These are phyloP conservation scores for Lamproptera curius DNA, from an alignment of 2,888 invertebrate genomes.

Conservation along the genomic window DNA sequence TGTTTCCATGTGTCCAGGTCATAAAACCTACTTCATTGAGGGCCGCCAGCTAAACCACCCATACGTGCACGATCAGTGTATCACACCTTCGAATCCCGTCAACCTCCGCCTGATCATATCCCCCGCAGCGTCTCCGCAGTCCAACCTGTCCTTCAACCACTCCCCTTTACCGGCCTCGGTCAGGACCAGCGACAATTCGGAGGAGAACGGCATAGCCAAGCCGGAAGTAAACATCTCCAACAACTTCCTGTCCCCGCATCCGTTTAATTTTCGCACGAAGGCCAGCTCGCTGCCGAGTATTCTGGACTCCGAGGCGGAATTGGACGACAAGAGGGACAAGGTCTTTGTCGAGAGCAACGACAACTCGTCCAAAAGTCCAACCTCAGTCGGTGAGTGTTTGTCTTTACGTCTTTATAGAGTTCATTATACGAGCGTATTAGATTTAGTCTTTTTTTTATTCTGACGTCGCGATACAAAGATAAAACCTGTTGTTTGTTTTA, in stretches of 20 bases:
- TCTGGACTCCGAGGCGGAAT: constrained; percentile 85
- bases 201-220: constrained; percentile 37
- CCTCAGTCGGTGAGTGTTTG: constrained; percentile 76
- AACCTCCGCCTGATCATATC: constrained; percentile 80
- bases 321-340: constrained; percentile 73
- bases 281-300: constrained; percentile 91
- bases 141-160: constrained; percentile 53
- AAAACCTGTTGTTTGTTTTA: too few relatives aligned
- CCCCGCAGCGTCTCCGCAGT: constrained; percentile 75
- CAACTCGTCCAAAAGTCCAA: constrained; percentile 81
- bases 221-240: constrained; percentile 46
- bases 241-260: constrained; percentile 75
- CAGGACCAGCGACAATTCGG: constrained; percentile 38
- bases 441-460: too few relatives aligned
- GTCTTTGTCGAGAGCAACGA: constrained; percentile 63
- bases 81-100: constrained; percentile 61
- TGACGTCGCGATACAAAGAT: too few relatives aligned
- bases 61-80: constrained; percentile 58
- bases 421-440: too few relatives aligned
- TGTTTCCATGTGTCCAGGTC: constrained; percentile 72
- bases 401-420: constrained; percentile 5
- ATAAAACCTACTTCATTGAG: constrained; percentile 92
- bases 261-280: constrained; percentile 76
- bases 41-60: constrained; percentile 81
- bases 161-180: constrained; percentile 47